These are phyloP conservation scores for Psephotus haematonotus DNA, from an alignment of 2,113 vertebrate species.

Conservation along the genomic window DNA sequence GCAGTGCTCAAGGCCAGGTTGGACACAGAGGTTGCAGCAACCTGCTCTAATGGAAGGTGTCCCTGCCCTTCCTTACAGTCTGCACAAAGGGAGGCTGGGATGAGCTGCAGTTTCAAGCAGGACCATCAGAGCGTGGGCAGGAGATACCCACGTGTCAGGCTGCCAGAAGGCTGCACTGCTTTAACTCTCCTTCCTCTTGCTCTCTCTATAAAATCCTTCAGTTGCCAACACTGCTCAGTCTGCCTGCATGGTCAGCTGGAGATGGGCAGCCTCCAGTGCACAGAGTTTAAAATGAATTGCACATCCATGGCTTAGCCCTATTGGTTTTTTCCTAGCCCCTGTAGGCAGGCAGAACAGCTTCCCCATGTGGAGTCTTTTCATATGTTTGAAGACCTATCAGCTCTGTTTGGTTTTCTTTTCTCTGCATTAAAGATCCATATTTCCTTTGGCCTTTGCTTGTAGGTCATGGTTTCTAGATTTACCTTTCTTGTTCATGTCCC, in stretches of 20 bases:
- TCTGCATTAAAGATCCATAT: background rate
- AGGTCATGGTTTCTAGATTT: background rate
- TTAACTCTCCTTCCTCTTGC: background rate
- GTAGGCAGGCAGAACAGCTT: background rate
- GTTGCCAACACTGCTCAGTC: background rate
- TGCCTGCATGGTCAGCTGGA: background rate
- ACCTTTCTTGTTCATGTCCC: background rate
- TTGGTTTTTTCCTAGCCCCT: background rate
- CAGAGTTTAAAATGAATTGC: background rate
- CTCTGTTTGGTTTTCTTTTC: background rate
- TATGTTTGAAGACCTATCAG: background rate
- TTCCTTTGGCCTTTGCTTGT: background rate
- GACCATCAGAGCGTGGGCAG: accelerated
- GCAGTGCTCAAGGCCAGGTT: background rate
- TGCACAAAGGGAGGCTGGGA: background rate
- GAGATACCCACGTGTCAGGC: background rate
- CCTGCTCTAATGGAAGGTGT: too few relatives aligned
- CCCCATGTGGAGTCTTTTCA: background rate
- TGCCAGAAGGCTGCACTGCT: background rate
- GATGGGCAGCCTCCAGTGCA: background rate
- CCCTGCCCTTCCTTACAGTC: background rate
- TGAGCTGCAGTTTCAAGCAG: accelerated
- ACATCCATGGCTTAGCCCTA: background rate
- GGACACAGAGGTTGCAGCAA: too few relatives aligned
- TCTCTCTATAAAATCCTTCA: background rate